Evolutionary conservation across 2,113 vertebrate genomes (phyloP), one percentile per base, ranked within the genome.

Genomic region (Epinephelus fuscoguttatus): DNA sequence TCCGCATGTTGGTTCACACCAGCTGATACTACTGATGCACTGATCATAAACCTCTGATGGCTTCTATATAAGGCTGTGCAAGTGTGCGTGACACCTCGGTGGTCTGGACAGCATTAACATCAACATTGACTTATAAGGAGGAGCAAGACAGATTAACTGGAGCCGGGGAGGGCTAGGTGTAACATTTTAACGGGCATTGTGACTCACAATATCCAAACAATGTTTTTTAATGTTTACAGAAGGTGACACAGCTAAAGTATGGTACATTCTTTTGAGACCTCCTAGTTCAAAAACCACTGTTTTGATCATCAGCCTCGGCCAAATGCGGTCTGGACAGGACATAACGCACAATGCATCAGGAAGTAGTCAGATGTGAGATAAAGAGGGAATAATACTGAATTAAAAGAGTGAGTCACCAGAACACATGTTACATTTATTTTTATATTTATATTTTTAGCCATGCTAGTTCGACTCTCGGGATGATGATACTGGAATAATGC

Each of bases 121-220:
- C 91, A 95, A 94, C 94, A 94, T 89, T 56, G 85, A 90, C 95
- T 94, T 96, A 95, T 95, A 95, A 94, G 95, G 95, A 95, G 91
- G 90, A 86, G 57, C 23, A 8, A 68, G 82, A 79, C 78, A 86
- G 81, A 91, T 85, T 85, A 84, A 67, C 15, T n/a, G 61, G 59
- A 70, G 47, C 47, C 56, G 1, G 53, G 42, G 23, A 69, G 77
- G 57, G n/a, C n/a, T 66, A 47, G 70, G 81, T 74, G 80, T 78
- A 45, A 56, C 70, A 50, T 78, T 82, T 84, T 88, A 84, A 88
- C 27, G 55, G 86, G 53, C 61, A 84, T 74, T 72, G 52, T 93
- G 90, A 93, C 84, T 94, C 93, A 92, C 81, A 57, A 33, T 64
- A 30, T 63, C 60, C 53, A 57, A 80, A 82, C 85, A 89, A 59